Evolutionary conservation across 2,113 vertebrate genomes (phyloP).

Genomic region (Rhadina sibilatrix): DNA sequence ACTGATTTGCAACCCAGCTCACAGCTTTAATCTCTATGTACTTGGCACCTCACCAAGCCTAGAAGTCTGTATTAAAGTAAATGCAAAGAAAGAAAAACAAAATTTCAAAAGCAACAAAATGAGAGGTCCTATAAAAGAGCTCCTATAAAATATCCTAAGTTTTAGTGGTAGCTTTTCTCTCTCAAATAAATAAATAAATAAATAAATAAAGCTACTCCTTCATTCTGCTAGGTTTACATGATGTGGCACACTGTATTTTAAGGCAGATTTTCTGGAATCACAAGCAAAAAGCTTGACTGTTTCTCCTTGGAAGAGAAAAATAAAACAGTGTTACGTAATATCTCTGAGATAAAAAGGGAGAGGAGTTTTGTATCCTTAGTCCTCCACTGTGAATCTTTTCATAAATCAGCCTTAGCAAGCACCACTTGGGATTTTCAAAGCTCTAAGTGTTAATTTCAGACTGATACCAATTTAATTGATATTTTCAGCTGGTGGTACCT

Average conservation of each 20-base stretch:
- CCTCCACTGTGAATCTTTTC: not conserved
- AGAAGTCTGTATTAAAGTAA: not conserved
- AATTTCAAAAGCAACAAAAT: not conserved
- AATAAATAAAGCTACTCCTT: not conserved
- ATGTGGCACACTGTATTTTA: not conserved
- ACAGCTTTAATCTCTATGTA: not conserved
- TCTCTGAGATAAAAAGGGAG: not conserved
- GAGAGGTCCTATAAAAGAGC: not conserved
- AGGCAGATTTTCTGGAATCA: not conserved
- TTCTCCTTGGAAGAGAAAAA: not conserved
- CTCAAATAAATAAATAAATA: not conserved
- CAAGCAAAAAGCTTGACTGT: not conserved
- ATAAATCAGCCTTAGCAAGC: not conserved
- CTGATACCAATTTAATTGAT: rapidly evolving
- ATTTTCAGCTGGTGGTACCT: not conserved
- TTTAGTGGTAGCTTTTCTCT: not conserved
- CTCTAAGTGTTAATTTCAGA: not conserved
- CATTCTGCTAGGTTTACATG: not conserved
- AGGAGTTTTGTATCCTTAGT: not conserved
- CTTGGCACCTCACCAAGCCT: not conserved
- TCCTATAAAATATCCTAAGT: not conserved
- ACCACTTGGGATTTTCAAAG: not conserved
- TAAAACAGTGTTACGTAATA: not conserved
- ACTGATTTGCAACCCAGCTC: not conserved
- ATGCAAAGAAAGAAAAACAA: not conserved